phyloP scores from a whole-genome alignment of 2,113 vertebrate genomes.

The Rhinogobius similis region DNA sequence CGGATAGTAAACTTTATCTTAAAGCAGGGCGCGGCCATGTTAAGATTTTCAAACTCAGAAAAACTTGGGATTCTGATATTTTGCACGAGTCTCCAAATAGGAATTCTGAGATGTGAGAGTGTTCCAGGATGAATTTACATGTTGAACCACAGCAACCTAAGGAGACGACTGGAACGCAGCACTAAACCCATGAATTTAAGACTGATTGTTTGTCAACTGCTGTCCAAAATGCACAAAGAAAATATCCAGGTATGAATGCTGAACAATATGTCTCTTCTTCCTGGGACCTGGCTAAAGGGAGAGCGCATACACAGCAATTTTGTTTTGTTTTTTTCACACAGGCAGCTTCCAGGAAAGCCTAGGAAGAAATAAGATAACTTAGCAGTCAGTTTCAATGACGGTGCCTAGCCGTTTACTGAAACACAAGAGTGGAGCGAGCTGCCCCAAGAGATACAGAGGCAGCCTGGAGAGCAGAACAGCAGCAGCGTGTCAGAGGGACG shows the following conservation, averaged over 20 bases:
- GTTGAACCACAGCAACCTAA: too few relatives aligned
- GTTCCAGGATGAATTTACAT: too few relatives aligned
- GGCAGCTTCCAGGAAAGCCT: conserved; percentile 65
- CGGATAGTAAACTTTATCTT: too few relatives aligned
- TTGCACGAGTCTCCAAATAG: too few relatives aligned
- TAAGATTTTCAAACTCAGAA: too few relatives aligned
- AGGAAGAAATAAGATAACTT: conserved; percentile 65
- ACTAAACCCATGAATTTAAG: too few relatives aligned
- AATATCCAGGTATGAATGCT: neutral
- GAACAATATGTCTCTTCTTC: conserved; percentile 31
- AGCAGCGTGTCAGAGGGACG: conserved; percentile 58
- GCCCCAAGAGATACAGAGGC: conserved; percentile 20
- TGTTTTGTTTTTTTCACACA: conserved; percentile 13
- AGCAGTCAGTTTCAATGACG: conserved; percentile 53
- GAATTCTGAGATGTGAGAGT: too few relatives aligned
- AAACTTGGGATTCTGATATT: too few relatives aligned
- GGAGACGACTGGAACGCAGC: too few relatives aligned
- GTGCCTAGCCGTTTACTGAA: conserved; percentile 51
- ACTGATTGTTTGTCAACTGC: too few relatives aligned
- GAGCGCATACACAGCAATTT: conserved; percentile 48
- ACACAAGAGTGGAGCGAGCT: conserved; percentile 43
- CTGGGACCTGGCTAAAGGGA: conserved; percentile 33
- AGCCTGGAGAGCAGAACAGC: conserved; percentile 55
- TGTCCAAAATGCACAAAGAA: conserved; percentile 1
- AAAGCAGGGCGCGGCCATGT: too few relatives aligned